These are phyloP conservation scores for Eumaeus atala DNA, from an alignment of 1,140 invertebrate genomes.

Conservation along the genomic window DNA sequence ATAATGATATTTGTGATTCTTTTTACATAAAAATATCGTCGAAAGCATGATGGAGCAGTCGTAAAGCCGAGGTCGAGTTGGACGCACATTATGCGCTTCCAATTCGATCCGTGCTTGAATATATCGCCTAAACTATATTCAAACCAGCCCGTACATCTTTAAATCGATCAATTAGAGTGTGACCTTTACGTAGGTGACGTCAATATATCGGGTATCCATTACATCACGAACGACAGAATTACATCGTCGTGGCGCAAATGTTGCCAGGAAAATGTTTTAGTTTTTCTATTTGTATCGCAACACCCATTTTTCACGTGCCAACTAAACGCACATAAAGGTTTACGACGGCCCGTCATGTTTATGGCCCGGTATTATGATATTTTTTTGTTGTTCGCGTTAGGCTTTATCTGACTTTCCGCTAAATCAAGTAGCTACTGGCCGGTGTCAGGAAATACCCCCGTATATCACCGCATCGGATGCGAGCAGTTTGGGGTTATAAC, in stretches of 20 bases:
- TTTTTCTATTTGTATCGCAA: constrained; percentile 62
- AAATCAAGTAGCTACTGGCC: constrained; percentile 74
- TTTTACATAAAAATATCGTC: too few species aligned
- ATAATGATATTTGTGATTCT: too few species aligned
- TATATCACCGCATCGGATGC: constrained; percentile 65
- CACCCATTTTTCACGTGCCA: constrained; percentile 67
- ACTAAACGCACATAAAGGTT: constrained; percentile 69
- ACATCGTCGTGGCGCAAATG: too few species aligned
- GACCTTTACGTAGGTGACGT: too few species aligned
- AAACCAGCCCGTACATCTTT: too few species aligned
- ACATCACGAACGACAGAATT: constrained; percentile 14
- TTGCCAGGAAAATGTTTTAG: constrained; percentile 42
- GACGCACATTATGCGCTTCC: too few species aligned
- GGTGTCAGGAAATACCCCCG: constrained; percentile 68
- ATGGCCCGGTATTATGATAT: constrained; percentile 69
- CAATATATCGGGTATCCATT: constrained; percentile 14
- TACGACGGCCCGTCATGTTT: constrained; percentile 72
- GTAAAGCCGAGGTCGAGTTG: too few species aligned
- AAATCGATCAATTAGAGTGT: too few species aligned
- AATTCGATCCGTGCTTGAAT: too few species aligned
- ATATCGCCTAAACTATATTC: too few species aligned
- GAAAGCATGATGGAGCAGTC: too few species aligned
- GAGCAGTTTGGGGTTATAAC: constrained; percentile 63
- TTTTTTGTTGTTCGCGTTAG: constrained; percentile 73
- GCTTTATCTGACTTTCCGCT: constrained; percentile 74